phyloP scores from a whole-genome alignment of 2,113 vertebrate species.

The Hippoglossus stenolepis region DNA sequence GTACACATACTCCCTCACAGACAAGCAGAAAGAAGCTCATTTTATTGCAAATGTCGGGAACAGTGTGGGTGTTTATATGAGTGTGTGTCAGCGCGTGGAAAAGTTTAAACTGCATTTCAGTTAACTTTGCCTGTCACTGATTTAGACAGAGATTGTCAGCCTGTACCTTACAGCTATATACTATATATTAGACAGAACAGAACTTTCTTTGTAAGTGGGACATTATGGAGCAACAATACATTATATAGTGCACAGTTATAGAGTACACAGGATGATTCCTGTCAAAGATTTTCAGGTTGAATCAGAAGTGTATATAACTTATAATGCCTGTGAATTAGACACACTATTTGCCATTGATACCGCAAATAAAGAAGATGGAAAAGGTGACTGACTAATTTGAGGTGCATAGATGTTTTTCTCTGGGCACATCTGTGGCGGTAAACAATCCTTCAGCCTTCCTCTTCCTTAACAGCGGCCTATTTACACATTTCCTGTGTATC shows the following conservation, averaged over 20 bases:
- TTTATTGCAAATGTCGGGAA: constrained; percentile 32
- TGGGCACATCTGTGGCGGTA: constrained; percentile 31
- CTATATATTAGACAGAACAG: neutral
- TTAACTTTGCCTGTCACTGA: constrained; percentile 36
- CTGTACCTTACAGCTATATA: constrained; percentile 15
- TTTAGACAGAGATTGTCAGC: constrained; percentile 31
- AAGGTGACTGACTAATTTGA: constrained; percentile 57
- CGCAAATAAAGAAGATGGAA: neutral
- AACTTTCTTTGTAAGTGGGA: neutral
- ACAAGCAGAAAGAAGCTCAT: constrained; percentile 15
- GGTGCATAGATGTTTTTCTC: constrained; percentile 50
- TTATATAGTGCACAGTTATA: neutral
- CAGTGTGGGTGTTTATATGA: constrained; percentile 10
- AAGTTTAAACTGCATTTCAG: constrained; percentile 54
- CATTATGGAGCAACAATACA: neutral
- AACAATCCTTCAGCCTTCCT: constrained; percentile 58
- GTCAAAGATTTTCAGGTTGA: constrained; percentile 33
- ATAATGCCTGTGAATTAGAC: constrained; percentile 32
- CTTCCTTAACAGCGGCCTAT: constrained; percentile 55
- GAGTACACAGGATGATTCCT: neutral
- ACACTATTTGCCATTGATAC: constrained; percentile 9
- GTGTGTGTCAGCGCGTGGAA: constrained; percentile 8
- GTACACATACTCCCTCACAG: constrained; percentile 31
- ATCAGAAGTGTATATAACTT: constrained; percentile 51
- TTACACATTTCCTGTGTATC: constrained; percentile 58